phyloP scores from a whole-genome alignment of 1,140 invertebrate species.

The Drosophila leontia region DNA sequence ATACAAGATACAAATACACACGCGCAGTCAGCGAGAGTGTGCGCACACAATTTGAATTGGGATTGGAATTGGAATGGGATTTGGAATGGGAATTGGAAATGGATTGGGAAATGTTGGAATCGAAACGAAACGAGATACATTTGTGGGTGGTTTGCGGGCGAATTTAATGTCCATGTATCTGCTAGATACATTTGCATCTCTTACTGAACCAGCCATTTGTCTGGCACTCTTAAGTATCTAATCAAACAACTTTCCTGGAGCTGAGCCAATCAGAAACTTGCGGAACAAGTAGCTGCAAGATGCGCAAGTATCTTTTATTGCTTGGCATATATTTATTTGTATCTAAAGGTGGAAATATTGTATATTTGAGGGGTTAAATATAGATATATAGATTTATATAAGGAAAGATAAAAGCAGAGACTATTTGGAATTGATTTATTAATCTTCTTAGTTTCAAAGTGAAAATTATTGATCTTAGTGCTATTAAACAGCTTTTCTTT shows the following conservation, averaged over 20 bases:
- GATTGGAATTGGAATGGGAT: constrained; percentile 35
- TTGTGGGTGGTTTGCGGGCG: constrained; percentile 13
- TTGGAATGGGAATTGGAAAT: constrained; percentile 55
- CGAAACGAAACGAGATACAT: constrained; percentile 54
- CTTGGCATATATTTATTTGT: neutral
- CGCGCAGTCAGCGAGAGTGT: constrained; percentile 56
- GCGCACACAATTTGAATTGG: constrained; percentile 70
- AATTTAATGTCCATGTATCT: constrained; percentile 17
- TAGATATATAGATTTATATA: no score
- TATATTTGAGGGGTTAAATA: neutral
- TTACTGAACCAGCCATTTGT: constrained; percentile 22
- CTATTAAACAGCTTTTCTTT: no score
- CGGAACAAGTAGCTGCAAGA: neutral
- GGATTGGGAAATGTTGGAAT: constrained; percentile 66
- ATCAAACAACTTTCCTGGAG: constrained; percentile 15
- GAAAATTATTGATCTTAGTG: neutral
- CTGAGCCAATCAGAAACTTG: constrained; percentile 35
- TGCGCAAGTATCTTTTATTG: neutral
- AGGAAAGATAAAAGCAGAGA: no score
- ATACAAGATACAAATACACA: constrained; percentile 9
- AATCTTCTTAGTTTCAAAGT: neutral
- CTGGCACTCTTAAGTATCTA: constrained; percentile 7
- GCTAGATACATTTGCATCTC: constrained; percentile 50
- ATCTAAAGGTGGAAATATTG: neutral
- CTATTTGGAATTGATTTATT: no score